Evolutionary conservation across 2,113 vertebrate genomes (phyloP).

Genomic region (Lagenorhynchus albirostris): DNA sequence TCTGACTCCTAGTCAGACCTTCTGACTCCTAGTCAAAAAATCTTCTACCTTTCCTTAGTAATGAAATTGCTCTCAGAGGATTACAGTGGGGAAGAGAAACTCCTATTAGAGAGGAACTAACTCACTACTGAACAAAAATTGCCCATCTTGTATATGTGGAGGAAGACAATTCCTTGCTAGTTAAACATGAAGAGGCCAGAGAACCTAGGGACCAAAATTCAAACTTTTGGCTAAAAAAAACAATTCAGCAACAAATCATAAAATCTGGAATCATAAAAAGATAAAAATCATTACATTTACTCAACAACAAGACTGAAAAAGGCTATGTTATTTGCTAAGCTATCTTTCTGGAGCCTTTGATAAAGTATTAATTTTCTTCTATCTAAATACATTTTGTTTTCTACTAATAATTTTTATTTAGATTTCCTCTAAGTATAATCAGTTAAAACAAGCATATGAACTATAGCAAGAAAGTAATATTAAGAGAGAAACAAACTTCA

Average conservation of each 20-base stretch:
- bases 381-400: not conserved
- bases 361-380: constrained; percentile 17
- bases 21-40: not conserved
- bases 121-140: not conserved
- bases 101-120: not conserved
- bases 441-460: not conserved
- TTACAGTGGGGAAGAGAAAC: not conserved
- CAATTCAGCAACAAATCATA: not conserved
- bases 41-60: not conserved
- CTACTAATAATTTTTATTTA: not conserved
- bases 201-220: not conserved
- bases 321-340: not conserved
- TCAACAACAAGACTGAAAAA: constrained; percentile 41
- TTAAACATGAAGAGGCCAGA: not conserved
- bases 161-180: not conserved
- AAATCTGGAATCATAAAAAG: not conserved
- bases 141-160: not conserved
- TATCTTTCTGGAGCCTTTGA: not conserved
- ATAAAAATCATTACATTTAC: not conserved
- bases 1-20: constrained; percentile 2
- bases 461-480: not conserved
- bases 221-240: not conserved
- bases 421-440: not conserved
- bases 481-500: not conserved
- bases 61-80: not conserved